Evolutionary conservation across 1,140 invertebrate genomes (phyloP), one percentile per base, ranked within the genome.

Genomic region (Drosophila ogumai): DNA sequence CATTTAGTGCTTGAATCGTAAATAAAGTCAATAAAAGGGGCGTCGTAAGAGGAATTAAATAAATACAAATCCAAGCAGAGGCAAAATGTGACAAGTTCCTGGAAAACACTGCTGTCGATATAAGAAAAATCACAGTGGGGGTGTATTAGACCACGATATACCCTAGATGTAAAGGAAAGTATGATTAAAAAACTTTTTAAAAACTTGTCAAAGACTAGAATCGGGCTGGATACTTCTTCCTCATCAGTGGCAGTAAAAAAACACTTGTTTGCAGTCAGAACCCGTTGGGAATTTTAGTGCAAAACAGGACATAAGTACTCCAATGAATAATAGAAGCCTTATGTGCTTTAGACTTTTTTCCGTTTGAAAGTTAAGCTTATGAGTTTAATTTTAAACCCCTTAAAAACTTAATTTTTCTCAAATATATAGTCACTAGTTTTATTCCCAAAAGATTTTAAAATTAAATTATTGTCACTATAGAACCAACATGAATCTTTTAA

Each of bases 1-100:
- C 56, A 65, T 75, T 80, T 64, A 57, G 71, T 63, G 58, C 68
- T 55, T 71, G 54, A 67, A 60, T 67, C 74, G 75, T 86, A 86
- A 86, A 87, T 86, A 76, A 79, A 71, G 71, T 86, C 82, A 79
- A 87, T 76, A 79, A 78, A 78, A 79, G 75, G 75, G 79, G 78
- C 64, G 82, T 78, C 57, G 77, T 40, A 44, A 75, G 66, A 75
- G 73, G 68, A 22, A 56, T 76, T 68, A 57, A 75, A 60, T 46
- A 65, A 85, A 85, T 86, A 85, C 60, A 64, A 74, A 80, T 65
- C 58, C 60, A 67, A 68, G 63, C 63, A 67, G 79, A 68, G 49
- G 73, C 50, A 54, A 73, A 82, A 82, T 60, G 74, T 68, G 79
- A 78, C 58, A 69, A 88, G 55, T 87, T 87, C 82, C 76, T 61